phyloP scores from a whole-genome alignment of 2,113 vertebrate species.

The Pholis gunnellus region DNA sequence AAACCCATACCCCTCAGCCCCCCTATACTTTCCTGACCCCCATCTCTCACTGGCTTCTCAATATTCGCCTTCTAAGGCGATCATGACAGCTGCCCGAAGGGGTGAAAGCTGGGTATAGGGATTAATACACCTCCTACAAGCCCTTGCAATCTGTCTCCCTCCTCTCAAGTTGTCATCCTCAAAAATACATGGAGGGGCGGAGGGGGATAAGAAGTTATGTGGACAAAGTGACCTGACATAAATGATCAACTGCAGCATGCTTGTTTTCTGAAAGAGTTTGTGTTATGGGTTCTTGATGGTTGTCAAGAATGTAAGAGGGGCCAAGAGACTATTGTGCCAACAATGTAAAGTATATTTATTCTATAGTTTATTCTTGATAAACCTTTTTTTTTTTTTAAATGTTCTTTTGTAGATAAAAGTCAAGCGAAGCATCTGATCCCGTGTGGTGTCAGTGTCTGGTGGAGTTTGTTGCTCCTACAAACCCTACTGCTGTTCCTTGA shows the following conservation, averaged over 20 bases:
- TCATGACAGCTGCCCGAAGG: constrained; percentile 83
- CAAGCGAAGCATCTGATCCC: not conserved
- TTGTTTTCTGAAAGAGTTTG: constrained; percentile 11
- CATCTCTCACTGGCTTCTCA: constrained; percentile 76
- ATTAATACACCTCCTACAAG: constrained; percentile 81
- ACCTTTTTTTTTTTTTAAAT: not conserved
- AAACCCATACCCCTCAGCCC: constrained; percentile 75
- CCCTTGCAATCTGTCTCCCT: constrained; percentile 61
- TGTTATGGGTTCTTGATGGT: constrained; percentile 7
- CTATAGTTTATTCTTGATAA: constrained; percentile 2
- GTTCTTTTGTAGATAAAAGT: not conserved
- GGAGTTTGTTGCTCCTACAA: constrained; percentile 12
- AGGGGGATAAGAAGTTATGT: constrained; percentile 26
- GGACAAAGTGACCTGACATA: constrained; percentile 44
- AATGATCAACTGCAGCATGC: constrained; percentile 7
- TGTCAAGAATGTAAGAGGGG: not conserved
- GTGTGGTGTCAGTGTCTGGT: not conserved
- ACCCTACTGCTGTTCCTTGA: constrained; percentile 3
- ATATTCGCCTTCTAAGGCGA: constrained; percentile 88
- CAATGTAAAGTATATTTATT: not conserved
- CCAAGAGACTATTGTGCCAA: not conserved
- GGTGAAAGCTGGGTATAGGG: constrained; percentile 71
- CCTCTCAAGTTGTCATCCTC: constrained; percentile 76
- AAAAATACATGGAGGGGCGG: constrained; percentile 63
- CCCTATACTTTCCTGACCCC: constrained; percentile 68